phyloP scores from a whole-genome alignment of 2,113 vertebrate genomes.

The Delphinapterus leucas region DNA sequence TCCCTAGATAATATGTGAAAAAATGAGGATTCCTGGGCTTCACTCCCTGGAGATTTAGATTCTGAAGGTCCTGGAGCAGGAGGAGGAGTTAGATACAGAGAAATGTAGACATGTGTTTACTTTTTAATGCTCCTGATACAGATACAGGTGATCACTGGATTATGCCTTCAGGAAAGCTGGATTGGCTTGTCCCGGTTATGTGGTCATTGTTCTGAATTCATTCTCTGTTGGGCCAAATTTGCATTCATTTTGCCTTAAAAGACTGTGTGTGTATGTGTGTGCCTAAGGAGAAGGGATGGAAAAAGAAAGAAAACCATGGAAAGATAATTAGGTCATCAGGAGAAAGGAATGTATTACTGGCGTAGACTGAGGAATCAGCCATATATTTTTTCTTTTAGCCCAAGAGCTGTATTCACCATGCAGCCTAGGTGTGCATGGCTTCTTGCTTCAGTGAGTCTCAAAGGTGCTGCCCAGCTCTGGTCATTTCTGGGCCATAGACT shows the following conservation, averaged over 20 bases:
- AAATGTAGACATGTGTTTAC: background rate
- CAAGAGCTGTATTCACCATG: fast-evolving
- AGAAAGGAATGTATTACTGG: background rate
- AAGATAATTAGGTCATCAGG: background rate
- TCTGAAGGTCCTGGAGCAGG: background rate
- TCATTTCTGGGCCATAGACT: background rate
- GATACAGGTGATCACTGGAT: background rate
- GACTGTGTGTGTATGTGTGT: background rate
- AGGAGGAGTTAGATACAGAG: background rate
- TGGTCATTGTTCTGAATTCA: background rate
- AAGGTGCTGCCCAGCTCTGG: background rate
- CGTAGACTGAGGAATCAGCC: background rate
- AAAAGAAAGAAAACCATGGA: background rate
- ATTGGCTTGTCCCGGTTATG: background rate
- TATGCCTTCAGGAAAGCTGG: background rate
- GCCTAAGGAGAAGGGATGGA: background rate
- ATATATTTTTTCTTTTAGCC: background rate
- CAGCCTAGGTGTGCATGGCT: background rate
- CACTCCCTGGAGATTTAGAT: background rate
- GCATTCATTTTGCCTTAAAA: background rate
- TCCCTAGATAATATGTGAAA: background rate
- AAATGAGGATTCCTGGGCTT: background rate
- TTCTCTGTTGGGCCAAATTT: background rate
- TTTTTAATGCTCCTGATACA: background rate
- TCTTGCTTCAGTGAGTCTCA: background rate